phyloP scores from a whole-genome alignment of 2,797 vertebrate species.

The Sebastes trivittatus region DNA sequence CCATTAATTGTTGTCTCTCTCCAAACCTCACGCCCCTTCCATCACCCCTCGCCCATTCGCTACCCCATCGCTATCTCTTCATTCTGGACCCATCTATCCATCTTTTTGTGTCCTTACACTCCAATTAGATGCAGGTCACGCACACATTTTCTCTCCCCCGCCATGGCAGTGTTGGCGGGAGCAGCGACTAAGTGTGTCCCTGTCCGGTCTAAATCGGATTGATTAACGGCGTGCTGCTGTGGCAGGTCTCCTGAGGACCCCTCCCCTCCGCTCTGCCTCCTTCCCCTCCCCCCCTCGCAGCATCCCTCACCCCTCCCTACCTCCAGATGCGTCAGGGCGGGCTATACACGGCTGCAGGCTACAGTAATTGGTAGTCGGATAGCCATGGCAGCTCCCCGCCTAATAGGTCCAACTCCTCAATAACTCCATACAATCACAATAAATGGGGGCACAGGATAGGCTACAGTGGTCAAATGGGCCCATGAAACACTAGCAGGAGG shows the following conservation, averaged over 20 bases:
- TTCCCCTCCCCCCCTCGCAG: neutral
- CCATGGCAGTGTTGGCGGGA: constrained; percentile 67
- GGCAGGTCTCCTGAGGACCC: constrained; percentile 80
- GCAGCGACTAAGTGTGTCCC: constrained; percentile 81
- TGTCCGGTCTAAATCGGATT: constrained; percentile 85
- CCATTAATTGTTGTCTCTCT: constrained; percentile 81
- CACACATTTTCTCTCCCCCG: constrained; percentile 64
- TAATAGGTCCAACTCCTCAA: constrained; percentile 83
- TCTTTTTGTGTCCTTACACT: constrained; percentile 71
- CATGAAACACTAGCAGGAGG: constrained; percentile 71
- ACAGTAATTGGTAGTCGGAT: constrained; percentile 81
- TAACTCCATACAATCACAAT: constrained; percentile 82
- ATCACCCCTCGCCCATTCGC: constrained; percentile 68
- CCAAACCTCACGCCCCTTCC: constrained; percentile 60
- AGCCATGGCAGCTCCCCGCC: constrained; percentile 77
- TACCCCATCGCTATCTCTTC: constrained; percentile 68
- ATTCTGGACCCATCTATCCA: constrained; percentile 78
- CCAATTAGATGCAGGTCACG: constrained; percentile 86
- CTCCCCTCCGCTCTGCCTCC: neutral
- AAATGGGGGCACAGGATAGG: constrained; percentile 72
- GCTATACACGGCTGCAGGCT: constrained; percentile 70
- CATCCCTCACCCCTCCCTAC: constrained; percentile 47
- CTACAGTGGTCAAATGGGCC: constrained; percentile 78
- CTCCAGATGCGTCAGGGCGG: constrained; percentile 60
- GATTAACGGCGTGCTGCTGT: constrained; percentile 82